Evolutionary conservation across 2,797 vertebrate species (phyloP).

Genomic region (Miichthys miiuy): DNA sequence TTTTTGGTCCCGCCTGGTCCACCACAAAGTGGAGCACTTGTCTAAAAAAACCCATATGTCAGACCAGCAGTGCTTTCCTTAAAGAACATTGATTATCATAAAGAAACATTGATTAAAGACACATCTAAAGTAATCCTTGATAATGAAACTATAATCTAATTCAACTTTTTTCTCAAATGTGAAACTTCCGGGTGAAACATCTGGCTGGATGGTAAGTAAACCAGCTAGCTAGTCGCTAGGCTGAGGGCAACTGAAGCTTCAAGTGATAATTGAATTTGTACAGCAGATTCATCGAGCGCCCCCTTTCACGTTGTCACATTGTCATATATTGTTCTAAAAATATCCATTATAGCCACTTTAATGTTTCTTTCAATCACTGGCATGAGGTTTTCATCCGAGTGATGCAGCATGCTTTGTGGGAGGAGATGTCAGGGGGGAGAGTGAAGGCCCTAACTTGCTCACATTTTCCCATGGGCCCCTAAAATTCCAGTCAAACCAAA

Average conservation of each 20-base stretch:
- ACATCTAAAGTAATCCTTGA: no score
- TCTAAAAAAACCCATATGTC: no score
- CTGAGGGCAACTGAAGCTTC: no score
- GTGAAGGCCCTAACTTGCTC: constrained; percentile 41
- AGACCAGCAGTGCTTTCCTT: background rate
- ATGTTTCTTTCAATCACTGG: constrained; percentile 5
- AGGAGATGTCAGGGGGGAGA: constrained; percentile 46
- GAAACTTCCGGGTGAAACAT: background rate
- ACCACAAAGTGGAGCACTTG: no score
- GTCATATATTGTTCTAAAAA: background rate
- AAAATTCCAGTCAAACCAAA: constrained; percentile 73
- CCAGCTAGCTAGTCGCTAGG: background rate
- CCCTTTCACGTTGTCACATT: background rate
- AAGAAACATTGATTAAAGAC: no score
- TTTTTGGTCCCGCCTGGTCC: no score
- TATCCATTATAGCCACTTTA: background rate
- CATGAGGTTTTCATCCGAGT: constrained; percentile 28
- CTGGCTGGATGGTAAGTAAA: background rate
- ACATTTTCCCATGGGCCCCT: constrained; percentile 68
- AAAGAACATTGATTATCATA: background rate
- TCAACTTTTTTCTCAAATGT: no score
- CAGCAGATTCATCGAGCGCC: no score
- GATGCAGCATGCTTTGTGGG: constrained; percentile 36
- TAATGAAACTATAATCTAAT: no score
- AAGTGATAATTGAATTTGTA: no score